These are phyloP conservation scores for Fukomys damarensis DNA, from an alignment of 2,113 vertebrate species.

Conservation along the genomic window DNA sequence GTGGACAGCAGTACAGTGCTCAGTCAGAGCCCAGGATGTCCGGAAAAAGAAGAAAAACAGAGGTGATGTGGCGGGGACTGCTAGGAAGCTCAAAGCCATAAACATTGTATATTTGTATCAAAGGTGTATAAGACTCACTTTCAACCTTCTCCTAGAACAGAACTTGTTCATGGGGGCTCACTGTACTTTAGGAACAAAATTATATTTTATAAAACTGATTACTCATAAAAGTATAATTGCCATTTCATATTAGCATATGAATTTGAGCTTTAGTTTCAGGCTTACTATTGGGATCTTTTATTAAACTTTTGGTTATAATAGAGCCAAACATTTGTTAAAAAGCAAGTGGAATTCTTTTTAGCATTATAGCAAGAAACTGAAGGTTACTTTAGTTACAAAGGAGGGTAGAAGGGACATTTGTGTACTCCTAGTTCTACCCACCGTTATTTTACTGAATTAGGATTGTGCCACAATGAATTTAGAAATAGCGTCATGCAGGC, in stretches of 20 bases:
- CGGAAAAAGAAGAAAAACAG: not conserved
- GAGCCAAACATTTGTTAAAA: not conserved
- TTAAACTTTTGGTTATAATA: not conserved
- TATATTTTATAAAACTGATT: conserved; percentile 24
- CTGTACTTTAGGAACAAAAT: conserved; percentile 16
- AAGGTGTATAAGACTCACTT: not conserved
- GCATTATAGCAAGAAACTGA: not conserved
- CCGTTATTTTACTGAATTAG: not conserved
- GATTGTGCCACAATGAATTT: conserved; percentile 1
- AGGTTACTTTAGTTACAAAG: not conserved
- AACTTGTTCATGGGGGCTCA: not conserved
- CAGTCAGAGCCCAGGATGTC: too few species aligned
- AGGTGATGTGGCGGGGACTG: not conserved
- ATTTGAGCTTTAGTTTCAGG: not conserved
- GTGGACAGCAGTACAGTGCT: too few species aligned
- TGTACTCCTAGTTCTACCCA: not conserved
- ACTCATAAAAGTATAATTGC: conserved; percentile 22
- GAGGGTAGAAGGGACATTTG: not conserved
- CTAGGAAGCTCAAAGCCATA: not conserved
- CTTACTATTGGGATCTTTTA: conserved; percentile 35
- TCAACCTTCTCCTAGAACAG: not conserved
- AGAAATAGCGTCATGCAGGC: not conserved
- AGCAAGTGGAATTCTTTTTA: not conserved
- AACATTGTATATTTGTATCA: too few species aligned
- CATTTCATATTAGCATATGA: conserved; percentile 22